Percentiles rank a stretch among this genome's conserved stretches.
Conservation (phyloP, 2,888 invertebrate genomes). For the Dascillus cervinus region DNA sequence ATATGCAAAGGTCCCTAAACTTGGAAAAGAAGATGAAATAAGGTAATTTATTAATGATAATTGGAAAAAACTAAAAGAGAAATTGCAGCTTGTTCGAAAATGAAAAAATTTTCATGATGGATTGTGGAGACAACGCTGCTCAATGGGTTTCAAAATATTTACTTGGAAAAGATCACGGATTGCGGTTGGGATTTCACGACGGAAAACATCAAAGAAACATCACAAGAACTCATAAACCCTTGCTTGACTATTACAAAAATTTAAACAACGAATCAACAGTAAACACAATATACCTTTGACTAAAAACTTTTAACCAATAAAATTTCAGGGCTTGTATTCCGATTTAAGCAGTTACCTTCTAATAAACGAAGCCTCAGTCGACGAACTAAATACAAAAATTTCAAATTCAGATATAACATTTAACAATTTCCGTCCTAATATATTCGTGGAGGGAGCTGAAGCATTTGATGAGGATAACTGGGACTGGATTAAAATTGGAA, state of each 20-base stretch:
- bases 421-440: slow-evolving; percentile 50
- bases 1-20: no score
- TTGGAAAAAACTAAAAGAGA: no score
- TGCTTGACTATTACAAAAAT: slow-evolving; percentile 28
- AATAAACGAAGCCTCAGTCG: slow-evolving; percentile 45
- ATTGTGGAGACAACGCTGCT: slow-evolving; percentile 56
- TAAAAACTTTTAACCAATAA: not conserved
- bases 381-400: slow-evolving; percentile 45
- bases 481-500: slow-evolving; percentile 51
- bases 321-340: slow-evolving; percentile 42
- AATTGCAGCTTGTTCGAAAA: no score
- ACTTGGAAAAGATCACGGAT: slow-evolving; percentile 28
- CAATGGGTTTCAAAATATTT: slow-evolving; percentile 51
- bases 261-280: slow-evolving; percentile 30
- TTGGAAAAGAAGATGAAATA: no score
- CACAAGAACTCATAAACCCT: slow-evolving; percentile 21
- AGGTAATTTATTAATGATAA: no score
- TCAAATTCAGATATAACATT: slow-evolving; percentile 35
- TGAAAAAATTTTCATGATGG: no score
- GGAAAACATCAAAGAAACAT: slow-evolving; percentile 25
- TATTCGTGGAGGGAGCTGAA: slow-evolving; percentile 43
- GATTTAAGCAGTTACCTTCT: slow-evolving; percentile 49
- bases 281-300: slow-evolving; percentile 5
- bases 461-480: slow-evolving; percentile 49
- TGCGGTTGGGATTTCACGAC: slow-evolving; percentile 36